Base-by-base conservation (phyloP, 2,888 invertebrate species). In the Brachylomia viminalis region DNA sequence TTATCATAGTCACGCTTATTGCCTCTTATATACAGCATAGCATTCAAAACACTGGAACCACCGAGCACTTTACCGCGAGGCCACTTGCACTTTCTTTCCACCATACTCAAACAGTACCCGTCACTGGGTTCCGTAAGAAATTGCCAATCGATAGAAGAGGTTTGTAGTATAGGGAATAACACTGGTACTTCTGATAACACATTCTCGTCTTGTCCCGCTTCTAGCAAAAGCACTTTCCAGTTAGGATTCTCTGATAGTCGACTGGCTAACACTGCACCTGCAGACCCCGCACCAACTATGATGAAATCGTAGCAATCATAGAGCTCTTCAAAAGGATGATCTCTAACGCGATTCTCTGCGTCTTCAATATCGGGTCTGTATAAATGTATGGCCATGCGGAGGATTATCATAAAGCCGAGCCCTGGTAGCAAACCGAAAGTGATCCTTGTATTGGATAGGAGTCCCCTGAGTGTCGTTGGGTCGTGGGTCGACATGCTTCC, bases 21-120 rank as follows among this genome's bases (percentile, higher is more conserved):
- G 0, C 99, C 99, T 72, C 99, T 96, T 0, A 99, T 96, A 90
- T 99, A 99, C 77, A 98, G 96, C 99, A 99, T 99, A 30, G 98
- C 99, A 92, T 99, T 99, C 5, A 99, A 94, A 1, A 98, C 98
- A 89, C 98, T 98, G 23, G 98, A 98, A 0, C 99, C 99, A 38
- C 98, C 98, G 33, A 98, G 95, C 11, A 98, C 98, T 95, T 98
- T 98, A 0, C 98, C 98, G 45, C 98, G 97, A 0, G 98, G 98
- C 98, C 98, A 98, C 85, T 97, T 97, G 88, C 98, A 98, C 71
- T 96, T 94, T 13, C 95, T 96, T 59, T 97, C 97, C 58, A 97
- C 94, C 97, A 98, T 98, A 49, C 97, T 97, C 86, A 97, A 95
- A 88, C 98, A 98, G 85, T 97, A 98, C 15, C 94, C 93, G 42